Evolutionary conservation across 2,113 vertebrate species (phyloP), one percentile per base, ranked within the genome.

Genomic region (Ictalurus furcatus): DNA sequence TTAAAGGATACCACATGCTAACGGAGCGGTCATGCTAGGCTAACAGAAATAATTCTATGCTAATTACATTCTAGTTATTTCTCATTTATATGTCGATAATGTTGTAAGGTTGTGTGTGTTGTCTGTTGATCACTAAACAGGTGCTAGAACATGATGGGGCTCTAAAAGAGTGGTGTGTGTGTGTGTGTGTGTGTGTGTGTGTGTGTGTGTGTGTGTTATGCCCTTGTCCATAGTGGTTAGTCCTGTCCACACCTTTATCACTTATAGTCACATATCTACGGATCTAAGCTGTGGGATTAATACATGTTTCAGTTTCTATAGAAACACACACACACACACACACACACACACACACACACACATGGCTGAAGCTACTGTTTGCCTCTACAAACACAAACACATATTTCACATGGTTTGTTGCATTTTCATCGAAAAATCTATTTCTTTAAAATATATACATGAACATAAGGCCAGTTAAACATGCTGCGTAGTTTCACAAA

Each of bases 241-340:
- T 78, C 74, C 40, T 78, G 74, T 78, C 74, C 74, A 78, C 74
- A 78, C 40, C 74, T 25, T 78, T 44, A 78, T 78, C 21, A 12
- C 30, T 40, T 40, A 69, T 17, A 34, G 67, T 74, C 13, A 69
- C 67, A 69, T 30, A n/a, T 69, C 74, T 37, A 19, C 5, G 1
- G 73, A 76, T 11, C 19, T 40, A 84, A 61, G 17, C 81, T 84
- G 58, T 52, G 58, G 25, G 25, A 87, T 79, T 78, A 28, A 79
- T 56, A 85, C 6, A 44, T 52, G 52, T 48, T 74, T 89, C 5
- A 54, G 25, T n/a, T 56, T 56, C 19, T 76, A 54, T 19, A 76
- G 37, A 44, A 25, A 76, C 73, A 48, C 73, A 48, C 73, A 76
- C 37, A 48, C 73, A 76, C 71, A 74, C n/a, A 13, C 67, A 71